These are phyloP conservation scores for Crypturellus tataupa DNA, from an alignment of 2,797 vertebrate species.

Conservation along the genomic window DNA sequence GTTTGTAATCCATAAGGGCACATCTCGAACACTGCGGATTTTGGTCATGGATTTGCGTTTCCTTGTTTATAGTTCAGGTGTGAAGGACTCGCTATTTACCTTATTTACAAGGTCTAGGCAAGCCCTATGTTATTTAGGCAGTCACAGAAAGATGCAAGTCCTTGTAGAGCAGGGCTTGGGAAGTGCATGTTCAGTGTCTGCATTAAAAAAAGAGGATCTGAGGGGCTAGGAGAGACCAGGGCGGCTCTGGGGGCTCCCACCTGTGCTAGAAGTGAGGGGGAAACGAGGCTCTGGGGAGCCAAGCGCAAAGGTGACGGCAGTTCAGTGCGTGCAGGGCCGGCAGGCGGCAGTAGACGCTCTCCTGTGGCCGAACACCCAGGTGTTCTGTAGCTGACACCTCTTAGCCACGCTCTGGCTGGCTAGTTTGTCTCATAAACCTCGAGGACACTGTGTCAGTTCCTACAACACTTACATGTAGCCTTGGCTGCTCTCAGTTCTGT, in stretches of 20 bases:
- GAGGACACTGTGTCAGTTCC: background rate
- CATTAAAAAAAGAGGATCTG: background rate
- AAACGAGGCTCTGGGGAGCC: background rate
- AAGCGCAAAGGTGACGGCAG: background rate
- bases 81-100: rapidly evolving
- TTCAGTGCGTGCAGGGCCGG: too few species aligned
- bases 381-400: background rate
- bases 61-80: rapidly evolving
- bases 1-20: background rate
- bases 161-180: rapidly evolving
- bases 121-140: rapidly evolving
- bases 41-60: background rate
- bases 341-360: rapidly evolving
- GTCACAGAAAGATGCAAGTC: rapidly evolving
- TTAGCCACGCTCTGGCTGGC: too few species aligned
- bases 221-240: rapidly evolving
- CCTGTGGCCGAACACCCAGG: background rate
- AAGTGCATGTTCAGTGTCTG: rapidly evolving
- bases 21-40: rapidly evolving
- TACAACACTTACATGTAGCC: background rate
- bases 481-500: too few species aligned
- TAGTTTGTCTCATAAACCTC: background rate
- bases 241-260: rapidly evolving
- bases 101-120: background rate
- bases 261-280: background rate